Evolutionary conservation across 2,888 invertebrate species (phyloP).

Genomic region (Euzophera pinguis): DNA sequence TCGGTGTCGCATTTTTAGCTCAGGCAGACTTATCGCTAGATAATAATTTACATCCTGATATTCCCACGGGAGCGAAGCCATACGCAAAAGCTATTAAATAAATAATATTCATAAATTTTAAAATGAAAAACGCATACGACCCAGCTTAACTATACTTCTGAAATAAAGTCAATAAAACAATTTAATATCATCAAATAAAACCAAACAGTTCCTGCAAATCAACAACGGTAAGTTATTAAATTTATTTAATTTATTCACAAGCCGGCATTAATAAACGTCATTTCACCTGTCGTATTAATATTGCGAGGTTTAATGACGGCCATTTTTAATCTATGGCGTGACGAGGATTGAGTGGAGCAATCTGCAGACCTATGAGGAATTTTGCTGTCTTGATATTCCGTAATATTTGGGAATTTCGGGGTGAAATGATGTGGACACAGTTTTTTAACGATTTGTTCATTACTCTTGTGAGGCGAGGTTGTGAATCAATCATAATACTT

Average conservation of each 20-base stretch:
- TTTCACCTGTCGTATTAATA: constrained; percentile 40
- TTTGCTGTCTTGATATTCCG: not conserved
- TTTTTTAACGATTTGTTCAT: too few species aligned
- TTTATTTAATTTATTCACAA: constrained; percentile 25
- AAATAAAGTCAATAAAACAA: constrained; percentile 10
- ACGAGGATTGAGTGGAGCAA: constrained; percentile 7
- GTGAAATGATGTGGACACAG: too few species aligned
- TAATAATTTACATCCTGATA: too few species aligned
- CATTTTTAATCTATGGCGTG: constrained; percentile 30
- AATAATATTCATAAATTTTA: too few species aligned
- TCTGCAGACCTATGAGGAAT: not conserved
- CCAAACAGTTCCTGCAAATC: constrained; percentile 13
- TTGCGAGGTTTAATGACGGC: constrained; percentile 32
- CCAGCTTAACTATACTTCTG: constrained; percentile 9
- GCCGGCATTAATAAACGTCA: constrained; percentile 26
- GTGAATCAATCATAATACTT: too few species aligned
- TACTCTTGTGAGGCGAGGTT: too few species aligned
- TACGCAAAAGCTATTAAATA: too few species aligned
- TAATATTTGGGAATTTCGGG: not conserved
- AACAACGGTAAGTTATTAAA: constrained; percentile 21
- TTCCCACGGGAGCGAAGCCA: too few species aligned
- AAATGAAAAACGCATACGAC: not conserved
- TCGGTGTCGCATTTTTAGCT: too few species aligned
- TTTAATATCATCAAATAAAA: constrained; percentile 7
- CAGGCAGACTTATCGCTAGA: too few species aligned